phyloP scores from a whole-genome alignment of 2,888 invertebrate species.

The Lampropteryx suffumata region DNA sequence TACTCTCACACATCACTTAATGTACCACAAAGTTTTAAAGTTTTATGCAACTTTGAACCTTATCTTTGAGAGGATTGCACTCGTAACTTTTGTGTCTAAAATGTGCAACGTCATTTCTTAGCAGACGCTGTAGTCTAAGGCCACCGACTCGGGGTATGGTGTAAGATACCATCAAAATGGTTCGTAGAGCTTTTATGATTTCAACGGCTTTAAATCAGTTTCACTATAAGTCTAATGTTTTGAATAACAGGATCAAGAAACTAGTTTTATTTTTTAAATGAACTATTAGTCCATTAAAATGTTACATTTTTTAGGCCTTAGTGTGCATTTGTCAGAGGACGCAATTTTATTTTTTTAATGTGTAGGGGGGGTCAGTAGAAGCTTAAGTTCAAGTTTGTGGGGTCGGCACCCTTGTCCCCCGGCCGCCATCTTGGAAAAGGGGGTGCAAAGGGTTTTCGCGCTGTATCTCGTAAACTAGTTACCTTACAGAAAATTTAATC shows the following conservation, averaged over 20 bases:
- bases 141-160: constrained; percentile 43
- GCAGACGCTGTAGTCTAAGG: constrained; percentile 56
- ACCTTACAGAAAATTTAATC: too few species aligned
- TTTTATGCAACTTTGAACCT: constrained; percentile 32
- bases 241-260: constrained; percentile 17
- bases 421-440: too few species aligned
- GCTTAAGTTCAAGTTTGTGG: too few species aligned
- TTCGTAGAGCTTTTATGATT: constrained; percentile 4
- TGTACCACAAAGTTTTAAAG: constrained; percentile 27
- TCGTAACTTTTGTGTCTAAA: constrained; percentile 45
- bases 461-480: too few species aligned
- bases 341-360: too few species aligned
- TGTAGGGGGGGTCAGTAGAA: too few species aligned
- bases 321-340: too few species aligned
- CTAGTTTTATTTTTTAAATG: constrained; percentile 23
- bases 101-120: constrained; percentile 65
- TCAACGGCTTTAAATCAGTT: background rate
- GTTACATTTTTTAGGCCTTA: too few species aligned
- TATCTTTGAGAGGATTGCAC: constrained; percentile 38
- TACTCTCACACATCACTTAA: constrained; percentile 33
- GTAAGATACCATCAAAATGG: constrained; percentile 45
- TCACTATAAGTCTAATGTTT: constrained; percentile 1
- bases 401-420: too few species aligned
- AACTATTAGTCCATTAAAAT: too few species aligned
- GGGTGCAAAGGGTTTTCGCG: too few species aligned